A percentile compares a stretch with the other conserved stretches of the same genome.
Evolutionary conservation across 2,113 vertebrate genomes (phyloP).

Genomic region (Pleuronectes platessa): DNA sequence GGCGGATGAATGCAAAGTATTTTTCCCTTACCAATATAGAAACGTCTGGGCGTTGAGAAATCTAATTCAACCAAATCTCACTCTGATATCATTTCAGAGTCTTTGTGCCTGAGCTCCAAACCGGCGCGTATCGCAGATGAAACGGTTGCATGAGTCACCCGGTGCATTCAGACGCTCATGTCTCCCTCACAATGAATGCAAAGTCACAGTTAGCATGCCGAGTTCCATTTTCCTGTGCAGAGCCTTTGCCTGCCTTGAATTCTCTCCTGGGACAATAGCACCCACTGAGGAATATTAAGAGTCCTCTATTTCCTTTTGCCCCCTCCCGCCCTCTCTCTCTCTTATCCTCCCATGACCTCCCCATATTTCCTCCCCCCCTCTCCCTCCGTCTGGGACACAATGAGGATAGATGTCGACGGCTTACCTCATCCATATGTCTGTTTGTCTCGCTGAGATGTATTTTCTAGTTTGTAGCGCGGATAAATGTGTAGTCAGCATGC

Average conservation of each 20-base stretch:
- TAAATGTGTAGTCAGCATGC: constrained; percentile 51
- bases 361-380: background rate
- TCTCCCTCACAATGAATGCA: constrained; percentile 73
- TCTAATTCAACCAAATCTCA: constrained; percentile 46
- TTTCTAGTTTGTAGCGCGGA: constrained; percentile 34
- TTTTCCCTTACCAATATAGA: constrained; percentile 8
- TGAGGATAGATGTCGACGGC: constrained; percentile 58
- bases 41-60: constrained; percentile 14
- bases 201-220: constrained; percentile 76
- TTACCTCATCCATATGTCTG: constrained; percentile 58
- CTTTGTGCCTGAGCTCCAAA: constrained; percentile 27
- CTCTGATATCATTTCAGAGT: constrained; percentile 49
- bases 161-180: constrained; percentile 63
- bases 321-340: constrained; percentile 4
- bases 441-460: constrained; percentile 63
- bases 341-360: constrained; percentile 58
- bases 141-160: constrained; percentile 74
- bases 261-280: constrained; percentile 67
- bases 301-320: constrained; percentile 18
- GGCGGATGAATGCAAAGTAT: background rate
- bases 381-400: constrained; percentile 44
- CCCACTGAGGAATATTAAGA: constrained; percentile 65
- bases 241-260: constrained; percentile 67
- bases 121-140: constrained; percentile 42
- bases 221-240: constrained; percentile 62